These are phyloP conservation scores for Thalassarche chlororhynchos DNA, from an alignment of 2,113 vertebrate genomes.

Conservation along the genomic window DNA sequence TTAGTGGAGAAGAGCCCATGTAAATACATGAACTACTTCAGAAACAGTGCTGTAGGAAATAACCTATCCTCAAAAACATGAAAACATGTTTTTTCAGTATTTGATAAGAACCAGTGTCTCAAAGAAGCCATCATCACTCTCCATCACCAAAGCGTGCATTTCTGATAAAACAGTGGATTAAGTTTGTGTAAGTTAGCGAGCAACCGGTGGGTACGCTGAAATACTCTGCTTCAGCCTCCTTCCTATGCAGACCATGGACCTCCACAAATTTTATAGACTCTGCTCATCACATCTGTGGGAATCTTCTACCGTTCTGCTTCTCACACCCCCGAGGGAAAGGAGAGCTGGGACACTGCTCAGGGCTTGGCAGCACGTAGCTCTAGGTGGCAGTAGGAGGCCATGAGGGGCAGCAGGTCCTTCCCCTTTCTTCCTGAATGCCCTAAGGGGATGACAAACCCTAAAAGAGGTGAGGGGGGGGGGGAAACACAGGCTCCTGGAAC, in stretches of 20 bases:
- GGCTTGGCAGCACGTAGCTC: background rate
- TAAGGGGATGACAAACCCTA: background rate
- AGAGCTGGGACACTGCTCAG: background rate
- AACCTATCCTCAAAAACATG: background rate
- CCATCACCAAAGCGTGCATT: background rate
- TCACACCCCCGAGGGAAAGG: rapidly evolving
- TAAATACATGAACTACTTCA: background rate
- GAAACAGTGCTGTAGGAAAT: background rate
- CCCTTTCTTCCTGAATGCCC: background rate
- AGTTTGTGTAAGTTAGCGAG: rapidly evolving
- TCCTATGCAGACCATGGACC: rapidly evolving
- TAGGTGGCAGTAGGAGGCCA: constrained; percentile 28
- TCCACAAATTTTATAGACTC: too few relatives aligned
- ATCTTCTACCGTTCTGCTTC: background rate
- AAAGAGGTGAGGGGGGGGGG: too few relatives aligned
- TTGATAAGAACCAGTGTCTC: background rate
- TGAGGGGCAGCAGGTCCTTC: background rate
- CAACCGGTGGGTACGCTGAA: rapidly evolving
- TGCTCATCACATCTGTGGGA: background rate
- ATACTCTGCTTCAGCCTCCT: background rate
- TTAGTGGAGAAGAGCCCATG: background rate
- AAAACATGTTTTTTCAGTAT: background rate
- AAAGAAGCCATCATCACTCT: background rate
- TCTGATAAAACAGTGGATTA: background rate
- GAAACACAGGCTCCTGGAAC: background rate